Evolutionary conservation across 2,888 invertebrate genomes (phyloP), one percentile per base, ranked within the genome.

Genomic region (Serripes groenlandicus): DNA sequence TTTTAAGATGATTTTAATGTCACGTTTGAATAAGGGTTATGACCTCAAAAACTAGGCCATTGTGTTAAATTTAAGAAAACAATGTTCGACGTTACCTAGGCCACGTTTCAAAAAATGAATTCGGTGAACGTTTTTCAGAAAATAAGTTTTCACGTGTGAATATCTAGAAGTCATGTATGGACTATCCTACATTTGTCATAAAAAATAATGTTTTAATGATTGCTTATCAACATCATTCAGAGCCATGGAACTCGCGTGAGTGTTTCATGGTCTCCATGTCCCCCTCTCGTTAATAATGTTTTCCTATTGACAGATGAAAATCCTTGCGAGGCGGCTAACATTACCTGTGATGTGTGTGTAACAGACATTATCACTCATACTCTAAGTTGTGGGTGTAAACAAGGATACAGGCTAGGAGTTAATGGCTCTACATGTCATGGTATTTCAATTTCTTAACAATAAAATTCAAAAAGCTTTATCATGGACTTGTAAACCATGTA

Each of bases 351-450:
- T 11, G 62, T 62, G 32, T 79, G 79, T 42, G 34, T 34, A 62
- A 62, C 23, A n/a, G 52, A 49, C 18, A 9, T 69, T 5, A 34
- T 23, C 15, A 54, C 28, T 2, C 9, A 42, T 4, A 37, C 23
- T 18, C 49, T 69, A n/a, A 32, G 34, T 21, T 79, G 79, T 64
- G 34, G 52, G 34, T 79, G 79, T 30, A 0, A 15, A 26, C 32
- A 26, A 4, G 79, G 79, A 7, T 79, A 30, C 32, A 75, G 15
- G 9, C 34, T 79, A n/a, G 75, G 62, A n/a, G 18, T 60, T 11
- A 74, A 79, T 52, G 28, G 52, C 3, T 60, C 58, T 15, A 68
- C 69, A 18, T 79, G 78, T 42, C n/a, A 52, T 58, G 78, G 78
- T 79, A 60, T n/a, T 56, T 18, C 42, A 42, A 11, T 42, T 11